Evolutionary conservation across 2,888 invertebrate genomes (phyloP).

Genomic region (Morpho helenor): DNA sequence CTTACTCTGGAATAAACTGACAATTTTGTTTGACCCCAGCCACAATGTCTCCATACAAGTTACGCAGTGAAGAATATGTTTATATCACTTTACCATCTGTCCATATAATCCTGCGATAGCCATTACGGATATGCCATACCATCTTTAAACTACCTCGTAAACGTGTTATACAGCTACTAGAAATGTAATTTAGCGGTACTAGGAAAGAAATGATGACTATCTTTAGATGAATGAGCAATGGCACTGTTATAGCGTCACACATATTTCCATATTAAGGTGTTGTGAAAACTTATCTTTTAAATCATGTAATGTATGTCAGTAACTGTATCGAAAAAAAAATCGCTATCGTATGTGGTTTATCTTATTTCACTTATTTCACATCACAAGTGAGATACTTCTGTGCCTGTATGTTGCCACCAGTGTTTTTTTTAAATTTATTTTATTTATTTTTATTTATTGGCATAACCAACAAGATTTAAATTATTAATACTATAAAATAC

Average conservation of each 20-base stretch:
- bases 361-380: slow-evolving; percentile 2
- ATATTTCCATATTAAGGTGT: slow-evolving; percentile 65
- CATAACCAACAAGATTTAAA: no score
- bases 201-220: slow-evolving; percentile 70
- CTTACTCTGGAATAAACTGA: slow-evolving; percentile 21
- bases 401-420: no score
- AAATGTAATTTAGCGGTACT: slow-evolving; percentile 76
- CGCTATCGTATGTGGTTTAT: not conserved
- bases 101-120: slow-evolving; percentile 75
- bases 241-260: slow-evolving; percentile 47
- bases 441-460: no score
- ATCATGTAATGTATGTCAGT: slow-evolving; percentile 34
- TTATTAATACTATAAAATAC: no score
- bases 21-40: slow-evolving; percentile 69
- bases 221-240: slow-evolving; percentile 65
- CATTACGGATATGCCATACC: slow-evolving; percentile 70
- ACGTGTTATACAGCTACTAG: slow-evolving; percentile 74
- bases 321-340: slow-evolving; percentile 7
- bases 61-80: slow-evolving; percentile 65
- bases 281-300: slow-evolving; percentile 63
- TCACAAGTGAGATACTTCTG: not conserved
- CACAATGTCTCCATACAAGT: slow-evolving; percentile 60
- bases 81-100: slow-evolving; percentile 68
- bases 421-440: no score
- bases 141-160: slow-evolving; percentile 75